Evolutionary conservation across 2,797 vertebrate species (phyloP).

Genomic region (Emydoidea blandingii): DNA sequence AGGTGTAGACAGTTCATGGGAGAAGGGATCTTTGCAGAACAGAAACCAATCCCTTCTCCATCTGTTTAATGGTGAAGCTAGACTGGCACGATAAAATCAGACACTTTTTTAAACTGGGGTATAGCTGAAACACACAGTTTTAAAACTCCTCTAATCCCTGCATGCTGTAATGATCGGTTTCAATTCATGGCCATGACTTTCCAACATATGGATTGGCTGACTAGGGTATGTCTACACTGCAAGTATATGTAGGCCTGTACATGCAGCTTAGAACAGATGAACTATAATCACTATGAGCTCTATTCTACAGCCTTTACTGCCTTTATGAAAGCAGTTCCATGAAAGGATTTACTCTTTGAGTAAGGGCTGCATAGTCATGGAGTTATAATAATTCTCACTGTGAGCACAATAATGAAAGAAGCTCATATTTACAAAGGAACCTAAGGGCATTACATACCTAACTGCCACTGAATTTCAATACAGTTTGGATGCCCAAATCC

Average conservation of each 20-base stretch:
- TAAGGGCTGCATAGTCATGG: background rate
- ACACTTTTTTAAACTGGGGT: background rate
- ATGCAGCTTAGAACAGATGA: background rate
- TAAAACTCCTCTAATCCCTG: background rate
- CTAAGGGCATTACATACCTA: background rate
- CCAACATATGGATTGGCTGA: background rate
- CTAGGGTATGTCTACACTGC: background rate
- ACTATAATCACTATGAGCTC: background rate
- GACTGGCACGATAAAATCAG: background rate
- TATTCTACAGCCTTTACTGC: background rate
- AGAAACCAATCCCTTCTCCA: background rate
- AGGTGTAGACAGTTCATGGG: background rate
- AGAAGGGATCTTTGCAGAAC: background rate
- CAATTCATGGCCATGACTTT: constrained; percentile 4
- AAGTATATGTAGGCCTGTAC: background rate
- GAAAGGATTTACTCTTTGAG: background rate
- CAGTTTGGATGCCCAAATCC: background rate
- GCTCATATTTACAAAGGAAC: background rate
- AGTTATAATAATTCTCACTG: background rate
- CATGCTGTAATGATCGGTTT: background rate
- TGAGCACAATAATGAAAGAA: background rate
- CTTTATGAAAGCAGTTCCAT: background rate
- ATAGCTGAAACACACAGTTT: background rate
- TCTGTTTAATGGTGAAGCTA: background rate
- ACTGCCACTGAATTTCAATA: background rate